These are phyloP conservation scores for Gerris lacustris DNA, from an alignment of 2,888 invertebrate species.

Conservation along the genomic window DNA sequence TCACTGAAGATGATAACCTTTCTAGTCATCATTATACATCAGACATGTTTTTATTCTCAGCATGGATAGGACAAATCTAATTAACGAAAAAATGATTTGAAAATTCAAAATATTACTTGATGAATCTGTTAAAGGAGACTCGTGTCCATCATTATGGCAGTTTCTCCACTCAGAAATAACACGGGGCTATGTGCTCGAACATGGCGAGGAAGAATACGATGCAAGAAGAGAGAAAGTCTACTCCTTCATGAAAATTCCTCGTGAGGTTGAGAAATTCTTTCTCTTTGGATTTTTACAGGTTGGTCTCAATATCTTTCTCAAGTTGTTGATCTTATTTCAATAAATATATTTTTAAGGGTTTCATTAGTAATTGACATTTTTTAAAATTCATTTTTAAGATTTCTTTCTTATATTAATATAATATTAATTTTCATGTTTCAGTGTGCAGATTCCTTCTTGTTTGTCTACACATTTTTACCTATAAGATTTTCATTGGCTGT, in stretches of 20 bases:
- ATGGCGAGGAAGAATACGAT: conserved; percentile 88
- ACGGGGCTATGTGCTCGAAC: conserved; percentile 82
- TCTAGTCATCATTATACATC: too few relatives aligned
- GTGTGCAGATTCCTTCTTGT: conserved; percentile 93
- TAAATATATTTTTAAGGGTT: background rate
- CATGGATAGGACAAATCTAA: too few relatives aligned
- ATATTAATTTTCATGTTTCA: conserved; percentile 35
- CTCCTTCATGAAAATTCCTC: conserved; percentile 89
- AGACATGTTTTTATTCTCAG: too few relatives aligned
- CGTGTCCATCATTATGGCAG: conserved; percentile 33
- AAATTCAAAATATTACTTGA: too few relatives aligned
- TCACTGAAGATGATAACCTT: too few relatives aligned
- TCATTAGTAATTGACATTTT: background rate
- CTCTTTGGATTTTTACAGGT: conserved; percentile 80
- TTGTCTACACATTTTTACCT: conserved; percentile 94
- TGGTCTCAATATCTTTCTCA: background rate
- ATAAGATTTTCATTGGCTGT: conserved; percentile 78
- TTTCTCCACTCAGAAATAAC: conserved; percentile 80
- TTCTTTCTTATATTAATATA: background rate
- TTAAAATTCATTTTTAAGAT: background rate
- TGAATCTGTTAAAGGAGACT: background rate
- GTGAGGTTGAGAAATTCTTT: conserved; percentile 85
- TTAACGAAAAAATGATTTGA: too few relatives aligned
- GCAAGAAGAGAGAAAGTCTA: conserved; percentile 91
- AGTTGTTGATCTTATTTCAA: background rate